Base-by-base conservation (phyloP, 2,113 vertebrate species). In the Ochotona curzoniae region DNA sequence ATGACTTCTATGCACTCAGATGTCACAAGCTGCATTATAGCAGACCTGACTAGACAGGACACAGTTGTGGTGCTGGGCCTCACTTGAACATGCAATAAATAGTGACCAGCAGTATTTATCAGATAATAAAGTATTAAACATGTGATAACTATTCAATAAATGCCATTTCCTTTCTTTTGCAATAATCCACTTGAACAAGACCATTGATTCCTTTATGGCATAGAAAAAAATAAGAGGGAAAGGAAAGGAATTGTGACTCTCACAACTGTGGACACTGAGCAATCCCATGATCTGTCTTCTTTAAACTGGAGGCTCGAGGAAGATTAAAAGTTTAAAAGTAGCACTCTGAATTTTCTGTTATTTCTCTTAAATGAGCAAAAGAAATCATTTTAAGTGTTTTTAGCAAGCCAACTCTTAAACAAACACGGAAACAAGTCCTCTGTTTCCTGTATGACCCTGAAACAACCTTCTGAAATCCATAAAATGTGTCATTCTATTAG, bases 121-220 rank as follows among this genome's bases (percentile, higher is more conserved):
- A 84, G 71, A 74, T 20, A 74, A 75, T n/a, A 81, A 80, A 64
- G 74, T 54, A 23, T 28, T 20, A 80, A 89, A n/a, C 74, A 70
- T 30, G 28, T 75, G 74, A 30, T 88, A 75, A 64, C 51, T 60
- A 64, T 28, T 88, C 51, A 81, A 5, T 93, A 75, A 91, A 89
- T 44, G 47, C 35, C 75, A 51, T 44, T 88, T 20, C 63, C 28
- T 82, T 85, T 64, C 89, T 66, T 74, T 49, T 54, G 20, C 25
- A 74, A 89, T 44, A 51, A 66, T 26, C 61, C 76, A 82, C 76
- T 69, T 60, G 47, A 61, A 14, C 86, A 86, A 82, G 76, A 78
- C 38, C 26, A 78, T 26, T 20, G 2, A 71, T 44, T 57, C 17
- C 73, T 12, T 88, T 35, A 67, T 0, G 26, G 21, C 23, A 57